Evolutionary conservation across 1,140 invertebrate species (phyloP).

Genomic region (Coelopa frigida): DNA sequence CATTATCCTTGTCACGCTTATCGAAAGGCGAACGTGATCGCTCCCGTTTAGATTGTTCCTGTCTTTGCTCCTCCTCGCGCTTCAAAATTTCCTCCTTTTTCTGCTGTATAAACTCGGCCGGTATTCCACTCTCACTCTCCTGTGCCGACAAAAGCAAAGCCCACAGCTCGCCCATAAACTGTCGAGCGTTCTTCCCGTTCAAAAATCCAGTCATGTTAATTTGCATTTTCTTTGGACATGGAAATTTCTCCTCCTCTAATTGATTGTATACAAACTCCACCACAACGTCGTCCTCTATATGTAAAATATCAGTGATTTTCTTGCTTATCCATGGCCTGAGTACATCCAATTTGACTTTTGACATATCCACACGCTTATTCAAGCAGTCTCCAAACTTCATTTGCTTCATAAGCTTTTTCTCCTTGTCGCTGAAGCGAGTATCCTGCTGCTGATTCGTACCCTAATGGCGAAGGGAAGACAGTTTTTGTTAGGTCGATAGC

Average conservation of each 20-base stretch:
- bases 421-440: slow-evolving; percentile 97
- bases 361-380: slow-evolving; percentile 93
- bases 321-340: slow-evolving; percentile 98
- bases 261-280: slow-evolving; percentile 99
- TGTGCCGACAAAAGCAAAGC: slow-evolving; percentile 90
- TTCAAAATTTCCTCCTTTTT: slow-evolving; percentile 96
- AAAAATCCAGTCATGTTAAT: slow-evolving; percentile 99
- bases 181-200: slow-evolving; percentile 94
- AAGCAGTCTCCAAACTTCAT: slow-evolving; percentile 96
- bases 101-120: slow-evolving; percentile 83
- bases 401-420: slow-evolving; percentile 97
- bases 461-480: no score
- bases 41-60: slow-evolving; percentile 18
- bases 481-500: no score
- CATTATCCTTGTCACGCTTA: slow-evolving; percentile 17
- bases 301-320: slow-evolving; percentile 89
- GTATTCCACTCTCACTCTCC: slow-evolving; percentile 89
- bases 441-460: slow-evolving; percentile 98
- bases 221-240: slow-evolving; percentile 98
- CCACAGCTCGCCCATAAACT: slow-evolving; percentile 98
- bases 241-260: slow-evolving; percentile 84
- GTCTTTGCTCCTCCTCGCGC: slow-evolving; percentile 51
- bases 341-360: slow-evolving; percentile 94
- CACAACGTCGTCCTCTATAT: slow-evolving; percentile 96
- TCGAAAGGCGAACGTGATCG: slow-evolving; percentile 29